Conservation (phyloP, 2,888 invertebrate species). For the Stomorhina lunata region DNA sequence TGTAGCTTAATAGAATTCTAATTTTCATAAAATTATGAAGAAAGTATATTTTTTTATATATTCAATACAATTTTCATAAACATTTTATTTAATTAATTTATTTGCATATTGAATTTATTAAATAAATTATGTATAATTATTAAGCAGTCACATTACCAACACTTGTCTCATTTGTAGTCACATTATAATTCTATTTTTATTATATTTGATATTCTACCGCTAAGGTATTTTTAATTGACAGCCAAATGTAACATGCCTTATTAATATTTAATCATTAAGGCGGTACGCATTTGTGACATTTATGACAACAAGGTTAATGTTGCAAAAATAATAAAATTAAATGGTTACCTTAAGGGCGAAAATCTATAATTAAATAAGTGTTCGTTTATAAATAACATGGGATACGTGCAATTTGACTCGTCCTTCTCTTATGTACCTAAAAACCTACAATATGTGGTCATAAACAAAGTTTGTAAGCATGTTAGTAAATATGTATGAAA, state of each 20-base stretch:
- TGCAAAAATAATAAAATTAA: conserved; percentile 77
- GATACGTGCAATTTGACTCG: conserved; percentile 27
- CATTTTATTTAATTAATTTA: no score
- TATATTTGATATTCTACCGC: background rate
- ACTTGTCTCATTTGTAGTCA: background rate
- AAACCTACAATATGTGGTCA: background rate
- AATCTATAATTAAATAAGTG: conserved; percentile 63
- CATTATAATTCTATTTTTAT: conserved; percentile 1
- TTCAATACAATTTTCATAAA: no score
- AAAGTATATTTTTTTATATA: no score
- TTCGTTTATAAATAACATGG: conserved; percentile 56
- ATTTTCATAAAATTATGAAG: no score
- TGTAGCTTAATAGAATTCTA: no score
- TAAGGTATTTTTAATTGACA: conserved; percentile 43
- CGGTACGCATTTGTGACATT: conserved; percentile 49
- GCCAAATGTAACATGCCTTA: conserved; percentile 43
- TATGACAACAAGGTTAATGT: conserved; percentile 68
- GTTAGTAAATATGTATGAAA: background rate
- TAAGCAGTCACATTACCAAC: background rate
- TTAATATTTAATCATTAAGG: conserved; percentile 59
- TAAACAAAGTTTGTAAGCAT: background rate
- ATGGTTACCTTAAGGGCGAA: conserved; percentile 67
- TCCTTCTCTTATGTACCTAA: background rate
- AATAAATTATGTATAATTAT: no score
- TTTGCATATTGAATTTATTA: no score